Evolutionary conservation across 2,113 vertebrate genomes (phyloP).

Genomic region (Larimichthys polyactis): DNA sequence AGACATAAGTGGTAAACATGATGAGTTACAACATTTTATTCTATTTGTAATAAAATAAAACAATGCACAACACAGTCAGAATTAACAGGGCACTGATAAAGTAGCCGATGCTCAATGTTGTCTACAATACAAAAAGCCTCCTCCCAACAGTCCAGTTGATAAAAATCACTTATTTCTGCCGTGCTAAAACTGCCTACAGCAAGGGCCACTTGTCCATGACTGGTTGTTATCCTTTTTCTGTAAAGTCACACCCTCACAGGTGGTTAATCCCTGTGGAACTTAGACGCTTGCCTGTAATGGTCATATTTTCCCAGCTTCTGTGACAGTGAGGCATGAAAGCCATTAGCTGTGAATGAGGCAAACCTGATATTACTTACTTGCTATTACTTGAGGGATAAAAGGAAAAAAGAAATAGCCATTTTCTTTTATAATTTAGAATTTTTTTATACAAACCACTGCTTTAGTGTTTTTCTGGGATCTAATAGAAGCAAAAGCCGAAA

Average conservation of each 20-base stretch:
- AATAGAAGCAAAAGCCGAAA: slow-evolving; percentile 4
- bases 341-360: slow-evolving; percentile 48
- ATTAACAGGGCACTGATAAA: slow-evolving; percentile 13
- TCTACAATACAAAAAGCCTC: slow-evolving; percentile 5
- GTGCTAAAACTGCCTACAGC: slow-evolving; percentile 53
- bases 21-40: too few species aligned
- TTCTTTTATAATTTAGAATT: slow-evolving; percentile 12
- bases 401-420: not conserved
- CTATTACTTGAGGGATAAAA: not conserved
- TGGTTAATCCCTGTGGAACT: slow-evolving; percentile 63
- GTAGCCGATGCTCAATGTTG: slow-evolving; percentile 16
- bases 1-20: too few species aligned
- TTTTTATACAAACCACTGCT: not conserved
- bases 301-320: slow-evolving; percentile 53
- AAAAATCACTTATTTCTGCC: slow-evolving; percentile 57
- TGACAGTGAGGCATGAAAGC: slow-evolving; percentile 67
- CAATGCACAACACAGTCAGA: too few species aligned
- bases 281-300: slow-evolving; percentile 56
- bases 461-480: not conserved
- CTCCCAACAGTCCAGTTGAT: slow-evolving; percentile 23
- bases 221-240: slow-evolving; percentile 49
- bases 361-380: slow-evolving; percentile 18
- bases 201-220: slow-evolving; percentile 55
- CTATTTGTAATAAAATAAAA: too few species aligned
- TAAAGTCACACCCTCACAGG: slow-evolving; percentile 60